Conservation (phyloP, 2,888 invertebrate species). For the Lithodes maja region DNA sequence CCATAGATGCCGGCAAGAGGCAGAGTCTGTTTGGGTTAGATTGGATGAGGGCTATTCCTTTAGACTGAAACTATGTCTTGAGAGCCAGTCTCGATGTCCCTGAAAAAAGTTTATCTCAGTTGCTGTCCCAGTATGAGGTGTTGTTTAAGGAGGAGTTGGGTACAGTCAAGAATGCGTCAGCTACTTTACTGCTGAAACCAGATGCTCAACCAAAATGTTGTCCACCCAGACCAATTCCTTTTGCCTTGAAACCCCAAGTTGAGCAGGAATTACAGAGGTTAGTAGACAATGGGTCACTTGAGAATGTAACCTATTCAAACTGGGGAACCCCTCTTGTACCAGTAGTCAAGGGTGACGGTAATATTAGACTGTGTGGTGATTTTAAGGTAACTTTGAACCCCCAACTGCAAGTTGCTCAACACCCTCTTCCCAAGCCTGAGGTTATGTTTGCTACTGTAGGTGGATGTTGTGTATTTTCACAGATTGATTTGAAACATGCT, state of each 20-base stretch:
- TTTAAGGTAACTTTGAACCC: slow-evolving; percentile 72
- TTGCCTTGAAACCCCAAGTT: slow-evolving; percentile 25
- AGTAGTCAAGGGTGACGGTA: slow-evolving; percentile 67
- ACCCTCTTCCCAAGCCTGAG: slow-evolving; percentile 71
- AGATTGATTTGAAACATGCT: slow-evolving; percentile 36
- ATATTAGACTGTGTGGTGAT: slow-evolving; percentile 71
- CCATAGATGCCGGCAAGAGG: not conserved
- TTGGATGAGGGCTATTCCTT: not conserved
- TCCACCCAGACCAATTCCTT: slow-evolving; percentile 15
- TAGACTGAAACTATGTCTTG: not conserved
- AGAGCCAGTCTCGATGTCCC: not conserved
- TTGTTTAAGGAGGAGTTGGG: not conserved
- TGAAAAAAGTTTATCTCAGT: not conserved
- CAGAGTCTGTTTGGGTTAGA: slow-evolving; percentile 16
- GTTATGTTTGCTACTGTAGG: slow-evolving; percentile 71
- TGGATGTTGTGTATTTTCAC: slow-evolving; percentile 64
- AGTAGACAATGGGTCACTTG: slow-evolving; percentile 62
- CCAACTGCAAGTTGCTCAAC: slow-evolving; percentile 72
- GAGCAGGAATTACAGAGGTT: slow-evolving; percentile 60
- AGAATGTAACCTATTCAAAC: slow-evolving; percentile 67
- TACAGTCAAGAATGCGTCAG: not conserved
- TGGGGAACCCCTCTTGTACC: slow-evolving; percentile 71
- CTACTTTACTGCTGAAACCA: not conserved
- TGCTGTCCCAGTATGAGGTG: not conserved
- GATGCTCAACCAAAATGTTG: slow-evolving; percentile 14